These are phyloP conservation scores for Drosophila asahinai DNA, from an alignment of 1,140 invertebrate genomes.

Conservation along the genomic window DNA sequence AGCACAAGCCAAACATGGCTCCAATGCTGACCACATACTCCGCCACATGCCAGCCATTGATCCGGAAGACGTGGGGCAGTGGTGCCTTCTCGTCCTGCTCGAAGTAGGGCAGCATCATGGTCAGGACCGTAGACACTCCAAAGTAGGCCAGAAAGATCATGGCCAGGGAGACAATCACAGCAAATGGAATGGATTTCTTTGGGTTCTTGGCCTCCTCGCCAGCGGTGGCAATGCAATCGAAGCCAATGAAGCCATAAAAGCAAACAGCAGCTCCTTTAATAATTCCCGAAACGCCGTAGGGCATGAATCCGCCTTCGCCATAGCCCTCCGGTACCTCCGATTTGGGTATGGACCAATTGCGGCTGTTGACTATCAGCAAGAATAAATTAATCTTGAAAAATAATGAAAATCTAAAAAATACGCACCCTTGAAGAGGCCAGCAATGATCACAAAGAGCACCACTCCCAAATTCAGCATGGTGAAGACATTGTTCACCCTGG, in stretches of 20 bases:
- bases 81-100: conserved; percentile 90
- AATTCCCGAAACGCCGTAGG: conserved; percentile 92
- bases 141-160: conserved; percentile 95
- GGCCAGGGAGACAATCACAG: conserved; percentile 93
- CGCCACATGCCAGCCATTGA: conserved; percentile 89
- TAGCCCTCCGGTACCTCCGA: conserved; percentile 87
- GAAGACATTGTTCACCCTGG: conserved; percentile 95
- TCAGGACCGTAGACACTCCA: conserved; percentile 93
- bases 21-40: conserved; percentile 91
- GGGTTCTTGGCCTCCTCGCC: conserved; percentile 95
- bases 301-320: conserved; percentile 92
- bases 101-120: conserved; percentile 96
- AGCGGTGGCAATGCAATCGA: conserved; percentile 95
- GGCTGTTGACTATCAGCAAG: conserved; percentile 48
- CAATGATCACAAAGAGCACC: conserved; percentile 92
- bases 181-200: conserved; percentile 94
- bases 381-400: background rate
- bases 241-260: conserved; percentile 96
- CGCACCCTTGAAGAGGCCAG: conserved; percentile 92
- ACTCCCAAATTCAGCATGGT: conserved; percentile 94
- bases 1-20: conserved; percentile 90
- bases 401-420: background rate
- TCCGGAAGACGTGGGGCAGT: conserved; percentile 89
- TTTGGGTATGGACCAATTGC: conserved; percentile 90
- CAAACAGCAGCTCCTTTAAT: conserved; percentile 94